phyloP scores from a whole-genome alignment of 2,888 invertebrate genomes.

The Elmis aenea region DNA sequence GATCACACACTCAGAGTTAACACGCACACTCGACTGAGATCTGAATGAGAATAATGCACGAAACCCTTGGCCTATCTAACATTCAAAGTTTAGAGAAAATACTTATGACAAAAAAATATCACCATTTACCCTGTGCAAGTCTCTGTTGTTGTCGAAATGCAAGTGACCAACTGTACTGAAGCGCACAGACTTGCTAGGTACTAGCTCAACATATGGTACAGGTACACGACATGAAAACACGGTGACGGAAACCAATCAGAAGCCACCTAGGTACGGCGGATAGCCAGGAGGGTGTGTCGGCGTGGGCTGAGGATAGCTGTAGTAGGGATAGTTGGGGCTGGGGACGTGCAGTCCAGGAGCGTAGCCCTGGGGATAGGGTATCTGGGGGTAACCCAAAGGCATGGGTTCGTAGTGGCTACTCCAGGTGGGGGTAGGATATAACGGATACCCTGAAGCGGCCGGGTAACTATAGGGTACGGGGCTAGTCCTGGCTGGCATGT shows the following conservation, averaged over 20 bases:
- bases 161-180: constrained; percentile 49
- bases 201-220: constrained; percentile 50
- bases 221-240: constrained; percentile 51
- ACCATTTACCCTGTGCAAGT: constrained; percentile 53
- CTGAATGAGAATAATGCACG: constrained; percentile 47
- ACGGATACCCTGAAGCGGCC: constrained; percentile 40
- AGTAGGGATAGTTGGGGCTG: constrained; percentile 64
- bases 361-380: constrained; percentile 42
- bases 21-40: constrained; percentile 43
- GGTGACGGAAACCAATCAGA: constrained; percentile 49
- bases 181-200: constrained; percentile 50
- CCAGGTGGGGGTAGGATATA: constrained; percentile 46
- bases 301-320: constrained; percentile 45
- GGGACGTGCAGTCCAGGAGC: constrained; percentile 61
- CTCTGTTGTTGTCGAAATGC: constrained; percentile 49
- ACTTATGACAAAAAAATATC: constrained; percentile 51
- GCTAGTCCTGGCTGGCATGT: constrained; percentile 44
- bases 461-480: constrained; percentile 42
- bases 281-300: constrained; percentile 46
- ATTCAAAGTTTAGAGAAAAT: constrained; percentile 50
- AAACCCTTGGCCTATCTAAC: constrained; percentile 50
- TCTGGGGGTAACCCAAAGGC: constrained; percentile 43
- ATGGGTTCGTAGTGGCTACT: constrained; percentile 47
- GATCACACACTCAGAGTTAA: constrained; percentile 36
- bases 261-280: constrained; percentile 46